Evolutionary conservation across 1,140 invertebrate species (phyloP).

Genomic region (Andricus grossulariae): DNA sequence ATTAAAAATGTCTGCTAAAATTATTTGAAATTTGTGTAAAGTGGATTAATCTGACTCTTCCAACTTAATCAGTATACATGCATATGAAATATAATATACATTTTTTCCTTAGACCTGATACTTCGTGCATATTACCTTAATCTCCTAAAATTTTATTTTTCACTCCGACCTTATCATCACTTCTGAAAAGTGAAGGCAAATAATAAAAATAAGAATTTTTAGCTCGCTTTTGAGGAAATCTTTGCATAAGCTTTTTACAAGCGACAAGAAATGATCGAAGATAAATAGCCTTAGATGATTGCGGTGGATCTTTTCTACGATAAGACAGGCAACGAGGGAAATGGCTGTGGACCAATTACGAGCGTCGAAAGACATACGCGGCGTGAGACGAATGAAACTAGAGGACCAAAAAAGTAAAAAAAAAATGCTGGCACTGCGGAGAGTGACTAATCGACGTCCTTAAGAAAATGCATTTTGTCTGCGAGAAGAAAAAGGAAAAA

Average conservation of each 20-base stretch:
- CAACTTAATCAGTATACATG: no score
- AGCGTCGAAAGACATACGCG: constrained; percentile 25
- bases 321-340: constrained; percentile 2
- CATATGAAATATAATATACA: no score
- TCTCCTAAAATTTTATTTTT: no score
- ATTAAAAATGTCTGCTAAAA: no score
- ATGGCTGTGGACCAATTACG: constrained; percentile 23
- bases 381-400: constrained; percentile 28
- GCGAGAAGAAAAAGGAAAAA: constrained; percentile 33
- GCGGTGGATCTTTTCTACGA: neutral
- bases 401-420: constrained; percentile 26
- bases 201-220: no score
- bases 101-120: no score
- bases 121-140: no score
- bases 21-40: no score
- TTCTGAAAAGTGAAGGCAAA: no score
- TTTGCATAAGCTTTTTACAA: neutral
- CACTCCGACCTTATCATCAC: no score
- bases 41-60: no score
- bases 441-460: constrained; percentile 53
- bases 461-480: constrained; percentile 41
- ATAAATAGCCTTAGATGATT: neutral
- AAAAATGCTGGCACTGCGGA: constrained; percentile 26
- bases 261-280: neutral
- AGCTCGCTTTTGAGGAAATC: no score